Percentiles rank a stretch among this genome's conserved stretches.
These are phyloP conservation scores for Acanthosepion esculentum DNA, from an alignment of 2,888 invertebrate genomes.

Conservation along the genomic window DNA sequence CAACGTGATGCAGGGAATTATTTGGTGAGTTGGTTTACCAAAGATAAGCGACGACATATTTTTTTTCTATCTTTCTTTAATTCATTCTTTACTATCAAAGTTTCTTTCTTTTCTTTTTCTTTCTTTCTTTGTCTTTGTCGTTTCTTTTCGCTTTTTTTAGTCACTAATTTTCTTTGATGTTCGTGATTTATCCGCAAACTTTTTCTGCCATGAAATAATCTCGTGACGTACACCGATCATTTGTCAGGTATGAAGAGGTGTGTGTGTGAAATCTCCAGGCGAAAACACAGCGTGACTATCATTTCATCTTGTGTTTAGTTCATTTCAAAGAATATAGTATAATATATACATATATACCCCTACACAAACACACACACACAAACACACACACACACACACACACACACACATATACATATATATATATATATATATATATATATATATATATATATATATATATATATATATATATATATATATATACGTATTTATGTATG, in stretches of 20 bases:
- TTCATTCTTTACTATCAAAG: not conserved
- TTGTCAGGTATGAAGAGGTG: not conserved
- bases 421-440: too few relatives aligned
- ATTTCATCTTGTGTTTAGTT: too few relatives aligned
- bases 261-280: not conserved
- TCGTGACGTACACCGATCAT: not conserved
- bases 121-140: too few relatives aligned
- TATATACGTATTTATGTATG: too few relatives aligned
- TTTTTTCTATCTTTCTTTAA: not conserved
- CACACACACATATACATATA: too few relatives aligned
- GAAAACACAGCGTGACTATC: not conserved
- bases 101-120: not conserved
- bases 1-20: not conserved
- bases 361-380: too few relatives aligned
- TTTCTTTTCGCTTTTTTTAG: not conserved
- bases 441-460: too few relatives aligned
- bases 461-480: too few relatives aligned
- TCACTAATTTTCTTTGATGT: not conserved
- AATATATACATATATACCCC: too few relatives aligned
- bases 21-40: not conserved
- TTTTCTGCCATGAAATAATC: not conserved
- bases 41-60: not conserved
- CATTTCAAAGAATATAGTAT: too few relatives aligned
- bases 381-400: too few relatives aligned
- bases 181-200: not conserved